Percentiles rank a stretch among this genome's conserved stretches.
These are phyloP conservation scores for Aethina tumida DNA, from an alignment of 1,140 invertebrate species.

Conservation along the genomic window DNA sequence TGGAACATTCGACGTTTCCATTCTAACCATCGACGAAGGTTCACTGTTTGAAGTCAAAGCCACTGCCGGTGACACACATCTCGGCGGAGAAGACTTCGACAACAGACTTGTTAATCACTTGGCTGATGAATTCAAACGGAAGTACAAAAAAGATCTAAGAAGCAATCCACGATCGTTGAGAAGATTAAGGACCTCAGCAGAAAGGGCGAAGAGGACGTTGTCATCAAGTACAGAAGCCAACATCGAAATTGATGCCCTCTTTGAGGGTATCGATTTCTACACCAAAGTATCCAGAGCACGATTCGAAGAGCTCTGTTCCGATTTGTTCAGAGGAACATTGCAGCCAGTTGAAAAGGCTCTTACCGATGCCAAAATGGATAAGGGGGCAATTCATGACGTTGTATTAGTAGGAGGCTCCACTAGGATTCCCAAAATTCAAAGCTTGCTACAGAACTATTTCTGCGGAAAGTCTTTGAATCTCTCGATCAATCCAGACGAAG, in stretches of 20 bases:
- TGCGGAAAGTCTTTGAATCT: constrained; percentile 49
- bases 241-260: constrained; percentile 63
- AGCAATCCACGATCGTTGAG: constrained; percentile 42
- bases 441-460: constrained; percentile 49
- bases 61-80: constrained; percentile 48
- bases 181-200: constrained; percentile 64
- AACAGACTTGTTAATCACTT: constrained; percentile 58
- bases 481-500: constrained; percentile 55
- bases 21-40: constrained; percentile 61
- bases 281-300: constrained; percentile 46
- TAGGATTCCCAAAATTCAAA: constrained; percentile 52
- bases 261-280: constrained; percentile 54
- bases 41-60: constrained; percentile 53
- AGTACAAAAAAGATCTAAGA: constrained; percentile 39
- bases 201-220: constrained; percentile 66
- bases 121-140: constrained; percentile 39
- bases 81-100: constrained; percentile 45
- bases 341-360: constrained; percentile 56
- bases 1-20: constrained; percentile 62
- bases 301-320: constrained; percentile 52
- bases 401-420: constrained; percentile 70
- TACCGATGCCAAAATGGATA: constrained; percentile 62
- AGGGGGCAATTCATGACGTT: constrained; percentile 59
- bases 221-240: constrained; percentile 65
- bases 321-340: constrained; percentile 46